These are phyloP conservation scores for Alosa sapidissima DNA, from an alignment of 2,797 vertebrate species.

Conservation along the genomic window DNA sequence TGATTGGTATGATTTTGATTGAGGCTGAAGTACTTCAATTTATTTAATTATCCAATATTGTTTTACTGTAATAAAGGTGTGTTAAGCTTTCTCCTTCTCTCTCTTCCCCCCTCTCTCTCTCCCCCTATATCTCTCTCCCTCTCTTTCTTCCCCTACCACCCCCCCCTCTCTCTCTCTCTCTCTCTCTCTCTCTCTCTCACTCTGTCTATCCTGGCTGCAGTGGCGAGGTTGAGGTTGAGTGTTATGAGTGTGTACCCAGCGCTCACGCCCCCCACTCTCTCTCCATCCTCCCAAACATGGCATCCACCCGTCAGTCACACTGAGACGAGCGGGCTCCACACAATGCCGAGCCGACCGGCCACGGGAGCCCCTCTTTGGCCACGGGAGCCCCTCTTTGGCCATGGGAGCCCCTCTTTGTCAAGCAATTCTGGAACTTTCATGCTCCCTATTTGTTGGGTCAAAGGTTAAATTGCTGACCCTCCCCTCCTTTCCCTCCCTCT, in stretches of 20 bases:
- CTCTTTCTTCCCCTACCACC: constrained; percentile 31
- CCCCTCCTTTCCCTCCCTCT: constrained; percentile 77
- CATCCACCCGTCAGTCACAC: not conserved
- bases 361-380: constrained; percentile 91
- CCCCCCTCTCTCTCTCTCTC: not conserved
- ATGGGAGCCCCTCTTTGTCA: constrained; percentile 95
- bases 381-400: constrained; percentile 93
- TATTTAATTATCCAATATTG: too few species aligned
- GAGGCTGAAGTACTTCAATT: too few species aligned
- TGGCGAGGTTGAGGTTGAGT: constrained; percentile 14
- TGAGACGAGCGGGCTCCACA: constrained; percentile 48
- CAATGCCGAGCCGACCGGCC: constrained; percentile 94
- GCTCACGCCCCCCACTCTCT: constrained; percentile 12
- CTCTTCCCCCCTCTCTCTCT: constrained; percentile 31
- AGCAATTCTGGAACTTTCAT: constrained; percentile 99
- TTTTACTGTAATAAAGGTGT: too few species aligned
- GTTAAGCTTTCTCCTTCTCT: too few species aligned
- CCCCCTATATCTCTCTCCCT: too few species aligned
- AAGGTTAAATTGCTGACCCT: constrained; percentile 99
- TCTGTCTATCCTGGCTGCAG: constrained; percentile 48
- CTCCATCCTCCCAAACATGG: not conserved
- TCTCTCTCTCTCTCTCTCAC: not conserved
- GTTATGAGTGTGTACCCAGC: not conserved
- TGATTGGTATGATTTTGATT: too few species aligned
- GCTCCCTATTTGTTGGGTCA: constrained; percentile 99